Base-by-base conservation (phyloP, 1,140 invertebrate genomes). In the Megalopta genalis region DNA sequence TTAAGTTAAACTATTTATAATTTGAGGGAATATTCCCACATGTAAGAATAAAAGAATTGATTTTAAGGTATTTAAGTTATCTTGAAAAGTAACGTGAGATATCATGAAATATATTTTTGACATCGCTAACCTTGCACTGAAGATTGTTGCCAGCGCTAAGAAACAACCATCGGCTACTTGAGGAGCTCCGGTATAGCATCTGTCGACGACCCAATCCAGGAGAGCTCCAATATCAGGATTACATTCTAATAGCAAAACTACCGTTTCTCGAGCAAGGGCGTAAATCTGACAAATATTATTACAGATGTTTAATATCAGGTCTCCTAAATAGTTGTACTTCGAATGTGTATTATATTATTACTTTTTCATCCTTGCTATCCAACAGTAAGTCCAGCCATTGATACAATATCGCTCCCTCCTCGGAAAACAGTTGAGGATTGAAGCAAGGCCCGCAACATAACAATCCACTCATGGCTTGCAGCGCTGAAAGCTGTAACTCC, bases 121-220 rank as follows among this genome's bases (percentile, higher is more conserved):
- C 23, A 14, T 60, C 18, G 25, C 68, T 25, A 91, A 98, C 98
- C 97, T 96, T 42, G 98, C 97, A 89, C 98, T 98, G 91, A 99
- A 99, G 81, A 99, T 97, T 21, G 98, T 97, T 32, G 98, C 98
- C 21, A 99, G 94, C 14, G 98, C 98, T 87, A 98, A 95, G 90
- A 99, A 99, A 90, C 98, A 99, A 1, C 97, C 97, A 91, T 99
- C 98, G 10, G 98, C 98, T 27, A 99, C 97, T 80, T 97, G 95
- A 12, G 96, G 95, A 8, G 95, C 92, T 6, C 98, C 98, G 0
- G 98, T 99, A 90, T 99, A 99, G 92, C 99, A 99, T 67, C 98
- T 95, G 93, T 99, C 98, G 27, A 99, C 98, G 0, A 98, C 96
- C 98, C 98, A 99, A 92, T 99, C 99, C 9, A 99, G 93, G 21